Evolutionary conservation across 2,797 vertebrate species (phyloP), one percentile per base, ranked within the genome.

Genomic region (Pygocentrus nattereri): DNA sequence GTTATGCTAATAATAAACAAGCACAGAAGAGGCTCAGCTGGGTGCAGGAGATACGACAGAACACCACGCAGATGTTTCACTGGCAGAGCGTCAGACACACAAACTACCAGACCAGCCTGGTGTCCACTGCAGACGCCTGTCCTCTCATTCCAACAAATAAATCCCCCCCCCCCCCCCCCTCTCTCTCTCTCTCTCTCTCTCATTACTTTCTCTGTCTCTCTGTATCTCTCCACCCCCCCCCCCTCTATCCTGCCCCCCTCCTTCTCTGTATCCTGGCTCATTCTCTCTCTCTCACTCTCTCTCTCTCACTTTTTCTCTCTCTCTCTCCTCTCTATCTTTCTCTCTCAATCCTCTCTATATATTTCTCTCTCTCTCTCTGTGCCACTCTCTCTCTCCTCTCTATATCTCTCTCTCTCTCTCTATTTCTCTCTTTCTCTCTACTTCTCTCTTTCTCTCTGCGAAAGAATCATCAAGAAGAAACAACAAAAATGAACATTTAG

Each of bases 31-130:
- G 19, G 5, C 64, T 56, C 25, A 19, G 76, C 67, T 79, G 69
- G 16, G 44, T 0, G 58, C 41, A 25, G 3, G 21, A 31, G 34
- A 12, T 18, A 25, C n/a, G 21, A 27, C 30, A 58, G 13, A 19
- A 19, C 21, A 10, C 13, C 12, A 16, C 5, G 47, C 67, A 71
- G 75, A 78, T 78, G 64, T 68, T 69, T 21, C 31, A 34, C 31
- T 70, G 65, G 65, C 38, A 30, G 2, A 23, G n/a, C 4, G 47
- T 31, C 30, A 59, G 34, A 87, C 83, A 79, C 31, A 61, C 50
- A 18, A 5, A n/a, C 52, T 16, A 13, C 2, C 52, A n/a, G 5
- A 23, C 11, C 58, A 27, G n/a, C n/a, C 12, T 16, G 13, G 15
- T 4, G 47, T 2, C 6, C 47, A 49, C 13, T 16, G 2, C 16